Evolutionary conservation across 2,797 vertebrate species (phyloP), one percentile per base, ranked within the genome.

Genomic region (Lepilemur ruficaudatus): DNA sequence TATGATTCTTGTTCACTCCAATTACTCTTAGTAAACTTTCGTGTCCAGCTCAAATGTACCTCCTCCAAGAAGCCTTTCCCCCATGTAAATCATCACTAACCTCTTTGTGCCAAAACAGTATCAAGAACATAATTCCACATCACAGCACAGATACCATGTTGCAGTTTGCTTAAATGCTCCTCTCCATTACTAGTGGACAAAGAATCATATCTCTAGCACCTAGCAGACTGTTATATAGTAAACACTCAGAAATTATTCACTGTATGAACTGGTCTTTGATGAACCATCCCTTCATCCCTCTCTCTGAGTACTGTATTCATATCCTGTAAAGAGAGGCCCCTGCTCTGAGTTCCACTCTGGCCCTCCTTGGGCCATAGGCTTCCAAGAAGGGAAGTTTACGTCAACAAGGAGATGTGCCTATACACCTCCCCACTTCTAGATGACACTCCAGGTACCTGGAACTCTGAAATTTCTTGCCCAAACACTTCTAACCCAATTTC

Each of bases 391-490:
- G 9, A 6, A 78, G 50, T 73, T 28, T n/a, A 87, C 2, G 50
- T 48, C 72, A 94, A 89, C 55, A 79, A 78, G 65, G 18, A 17
- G 18, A 90, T 57, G 30, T 28, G 25, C 18, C 15, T 30, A 83
- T 63, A 93, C 0, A 79, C 9, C 6, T 61, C n/a, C 8, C 35
- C 65, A 38, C 41, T 73, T 91, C 30, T 14, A 86, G 14, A 78
- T 78, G 35, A 85, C 55, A 96, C 12, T 81, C 35, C 50, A 70
- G 5, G 43, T 41, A 92, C 20, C 11, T n/a, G 14, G 12, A 69
- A 84, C 52, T 86, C n/a, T 75, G 35, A n/a, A 73, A 89, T 81
- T 75, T 93, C 84, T 94, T 92, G 38, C 46, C 30, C 61, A 89
- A 95, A 82, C 32, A 86, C 30, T 63, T 82, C 50, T 84, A 91